Base-by-base conservation (phyloP, 2,113 vertebrate genomes). In the Pyrgilauda ruficollis region DNA sequence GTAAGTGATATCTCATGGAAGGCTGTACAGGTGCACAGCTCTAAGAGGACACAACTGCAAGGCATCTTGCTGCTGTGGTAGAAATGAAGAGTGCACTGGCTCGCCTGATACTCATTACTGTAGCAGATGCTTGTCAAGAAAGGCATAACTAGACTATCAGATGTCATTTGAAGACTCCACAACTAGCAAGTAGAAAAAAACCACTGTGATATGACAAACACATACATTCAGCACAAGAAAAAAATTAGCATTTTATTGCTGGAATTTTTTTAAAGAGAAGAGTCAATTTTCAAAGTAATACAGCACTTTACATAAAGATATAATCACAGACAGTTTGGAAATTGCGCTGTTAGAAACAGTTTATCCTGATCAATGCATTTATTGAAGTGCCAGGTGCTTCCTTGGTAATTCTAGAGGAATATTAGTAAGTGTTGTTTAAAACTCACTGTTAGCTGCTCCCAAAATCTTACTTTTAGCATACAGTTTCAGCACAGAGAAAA, bases 331-430 rank as follows among this genome's bases (percentile, higher is more conserved):
- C 50, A 84, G 58, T 73, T 96, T 87, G 75, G 49, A 83, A 46
- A 66, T 47, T 77, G 41, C 7, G 27, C 33, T 63, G 15, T 77
- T 95, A 85, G 39, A 67, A 95, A 85, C 39, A 39, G 50, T 88
- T 96, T 77, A 88, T 80, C 59, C 70, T 94, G 78, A 91, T 95
- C 91, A 82, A 73, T 78, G 69, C 23, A 64, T 78, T 92, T 87
- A 82, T 52, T 89, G 82, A 94, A 96, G 89, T 95, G 89, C 62
- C 94, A 95, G 80, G 74, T 94, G 87, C 37, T 81, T 75, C 84
- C 94, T 91, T 78, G 84, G 77, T 58, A 78, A 93, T 82, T 22
- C 58, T 61, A 22, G 37, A 68, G 30, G 80, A 91, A 81, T 58
- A 91, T 61, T 66, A 79, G 37, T 30, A 84, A 80, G 24, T 20